phyloP scores from a whole-genome alignment of 2,113 vertebrate species.

The Ictalurus punctatus region DNA sequence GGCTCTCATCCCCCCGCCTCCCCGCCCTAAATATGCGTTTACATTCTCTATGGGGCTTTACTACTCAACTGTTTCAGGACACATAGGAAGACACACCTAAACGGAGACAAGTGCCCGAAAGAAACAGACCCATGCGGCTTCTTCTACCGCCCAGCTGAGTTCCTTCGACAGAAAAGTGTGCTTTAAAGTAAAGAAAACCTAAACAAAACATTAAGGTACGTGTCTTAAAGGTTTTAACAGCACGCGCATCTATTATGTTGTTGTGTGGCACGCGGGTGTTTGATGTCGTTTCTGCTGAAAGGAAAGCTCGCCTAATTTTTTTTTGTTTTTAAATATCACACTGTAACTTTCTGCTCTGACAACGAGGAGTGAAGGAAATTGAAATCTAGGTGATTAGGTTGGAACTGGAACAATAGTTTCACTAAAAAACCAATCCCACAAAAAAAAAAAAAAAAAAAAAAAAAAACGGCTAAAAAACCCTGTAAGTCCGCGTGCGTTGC shows the following conservation, averaged over 20 bases:
- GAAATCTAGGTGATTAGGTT: neutral
- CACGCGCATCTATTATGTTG: neutral
- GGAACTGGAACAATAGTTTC: neutral
- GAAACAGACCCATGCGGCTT: conserved; percentile 59
- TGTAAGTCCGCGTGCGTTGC: neutral
- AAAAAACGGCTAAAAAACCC: neutral
- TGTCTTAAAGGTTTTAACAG: conserved; percentile 20
- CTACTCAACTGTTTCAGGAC: conserved; percentile 59
- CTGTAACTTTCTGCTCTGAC: neutral
- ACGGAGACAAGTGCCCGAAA: conserved; percentile 56
- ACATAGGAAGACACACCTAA: conserved; percentile 66
- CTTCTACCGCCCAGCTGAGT: conserved; percentile 56
- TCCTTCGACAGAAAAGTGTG: conserved; percentile 61
- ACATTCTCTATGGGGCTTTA: conserved; percentile 71
- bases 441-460: neutral
- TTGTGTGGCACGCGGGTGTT: neutral
- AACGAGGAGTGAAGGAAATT: neutral
- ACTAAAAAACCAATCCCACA: too few species aligned
- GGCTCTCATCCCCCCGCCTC: conserved; percentile 43
- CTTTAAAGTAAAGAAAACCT: conserved; percentile 25
- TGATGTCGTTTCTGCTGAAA: too few species aligned
- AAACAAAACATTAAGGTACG: conserved; percentile 65
- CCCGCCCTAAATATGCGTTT: conserved; percentile 67
- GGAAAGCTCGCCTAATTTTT: neutral
- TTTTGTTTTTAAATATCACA: neutral